Conservation (phyloP, 2,113 vertebrate genomes). For the Crotalus tigris region DNA sequence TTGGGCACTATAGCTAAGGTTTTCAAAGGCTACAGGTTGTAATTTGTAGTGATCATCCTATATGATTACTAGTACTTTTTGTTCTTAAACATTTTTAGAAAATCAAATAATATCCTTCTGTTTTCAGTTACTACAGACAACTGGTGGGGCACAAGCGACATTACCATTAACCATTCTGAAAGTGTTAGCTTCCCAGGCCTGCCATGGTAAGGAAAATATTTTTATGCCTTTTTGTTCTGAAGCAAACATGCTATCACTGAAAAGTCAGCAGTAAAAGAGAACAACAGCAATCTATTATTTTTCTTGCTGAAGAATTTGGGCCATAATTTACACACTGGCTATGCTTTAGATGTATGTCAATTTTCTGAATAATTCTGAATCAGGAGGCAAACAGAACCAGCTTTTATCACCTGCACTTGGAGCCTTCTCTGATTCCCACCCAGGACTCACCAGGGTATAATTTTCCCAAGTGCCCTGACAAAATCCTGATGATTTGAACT, state of each 20-base stretch:
- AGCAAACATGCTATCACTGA: neutral
- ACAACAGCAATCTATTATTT: neutral
- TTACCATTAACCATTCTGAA: slow-evolving; percentile 87
- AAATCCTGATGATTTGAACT: neutral
- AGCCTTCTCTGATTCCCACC: neutral
- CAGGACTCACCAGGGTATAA: neutral
- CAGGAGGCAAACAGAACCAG: neutral
- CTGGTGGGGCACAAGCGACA: slow-evolving; percentile 78
- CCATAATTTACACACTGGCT: neutral
- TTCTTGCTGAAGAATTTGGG: neutral
- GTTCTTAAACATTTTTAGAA: slow-evolving; percentile 5
- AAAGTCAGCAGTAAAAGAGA: neutral
- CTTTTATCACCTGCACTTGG: neutral
- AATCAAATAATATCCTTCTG: slow-evolving; percentile 38
- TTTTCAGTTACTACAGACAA: slow-evolving; percentile 80
- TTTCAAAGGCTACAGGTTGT: neutral
- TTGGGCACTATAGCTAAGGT: neutral
- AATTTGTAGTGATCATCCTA: neutral
- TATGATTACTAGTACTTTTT: neutral
- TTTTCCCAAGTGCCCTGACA: neutral
- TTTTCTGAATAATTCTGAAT: neutral
- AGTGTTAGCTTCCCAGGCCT: slow-evolving; percentile 93
- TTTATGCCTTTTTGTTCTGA: neutral
- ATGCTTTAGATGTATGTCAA: neutral
- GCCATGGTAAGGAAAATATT: slow-evolving; percentile 80